Evolutionary conservation across 2,113 vertebrate species (phyloP), one percentile per base, ranked within the genome.

Genomic region (Callipepla squamata): DNA sequence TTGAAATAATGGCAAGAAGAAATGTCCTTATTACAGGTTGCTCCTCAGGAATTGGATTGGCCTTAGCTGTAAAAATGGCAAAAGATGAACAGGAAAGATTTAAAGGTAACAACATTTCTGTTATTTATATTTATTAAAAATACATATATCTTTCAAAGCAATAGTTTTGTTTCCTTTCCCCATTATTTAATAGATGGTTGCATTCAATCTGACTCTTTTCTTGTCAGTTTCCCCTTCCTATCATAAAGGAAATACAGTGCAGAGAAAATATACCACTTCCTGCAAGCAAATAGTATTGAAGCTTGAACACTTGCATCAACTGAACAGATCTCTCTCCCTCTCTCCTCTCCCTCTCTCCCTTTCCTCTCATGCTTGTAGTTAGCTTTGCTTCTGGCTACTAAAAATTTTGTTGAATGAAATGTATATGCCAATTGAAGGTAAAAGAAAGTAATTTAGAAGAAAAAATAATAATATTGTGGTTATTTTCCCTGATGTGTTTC

Each of bases 61-160:
- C 98, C 22, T 95, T 99, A 95, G 98, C 98, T 79, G 92, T 91
- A 66, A 98, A 97, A 96, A 97, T 99, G 58, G 98, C 98, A 38
- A 98, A 96, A 83, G 98, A 99, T 91, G 98, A 98, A 59, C 98
- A 98, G 97, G 98, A 98, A 95, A 98, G 98, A 90, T 99, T 98
- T 86, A 98, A 98, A 98, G 98, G 98, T 98, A 98, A 98, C 47
- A 50, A 97, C 78, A 18, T 42, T 17, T 28, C 57, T 88, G 28
- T 72, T 80, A 25, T 53, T 87, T 93, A 59, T 47, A 32, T 65
- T 74, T 53, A 16, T 40, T 34, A 34, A 34, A 58, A 34, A 20
- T 40, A 87, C 67, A 42, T 0, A 6, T 20, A 19, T 6, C 68
- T 5, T 45, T 86, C 1, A 5, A 80, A 28, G 30, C 51, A 55